Evolutionary conservation across 2,113 vertebrate species (phyloP).

Genomic region (Pongo abelii): DNA sequence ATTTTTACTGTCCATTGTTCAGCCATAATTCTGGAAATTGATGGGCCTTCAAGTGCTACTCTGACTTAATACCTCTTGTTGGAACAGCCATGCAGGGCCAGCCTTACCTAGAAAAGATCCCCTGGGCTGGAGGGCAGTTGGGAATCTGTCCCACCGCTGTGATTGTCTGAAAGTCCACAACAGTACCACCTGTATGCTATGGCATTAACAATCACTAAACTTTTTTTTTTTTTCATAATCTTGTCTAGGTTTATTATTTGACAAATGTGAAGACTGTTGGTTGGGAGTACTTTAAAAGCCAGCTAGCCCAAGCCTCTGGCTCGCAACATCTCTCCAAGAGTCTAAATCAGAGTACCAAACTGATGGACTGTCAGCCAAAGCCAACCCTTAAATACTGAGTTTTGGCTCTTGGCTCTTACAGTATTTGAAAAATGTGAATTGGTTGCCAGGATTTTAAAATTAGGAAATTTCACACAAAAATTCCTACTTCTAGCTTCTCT

Average conservation of each 20-base stretch:
- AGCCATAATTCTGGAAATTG: neutral
- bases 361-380: neutral
- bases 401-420: neutral
- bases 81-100: neutral
- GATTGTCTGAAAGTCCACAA: neutral
- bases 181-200: neutral
- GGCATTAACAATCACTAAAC: neutral
- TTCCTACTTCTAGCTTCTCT: neutral
- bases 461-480: neutral
- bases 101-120: neutral
- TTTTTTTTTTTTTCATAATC: neutral
- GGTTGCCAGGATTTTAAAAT: conserved; percentile 31
- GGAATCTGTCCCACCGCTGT: neutral
- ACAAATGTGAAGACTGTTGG: neutral
- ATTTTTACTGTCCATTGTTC: neutral
- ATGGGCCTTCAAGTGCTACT: neutral
- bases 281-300: neutral
- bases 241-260: neutral
- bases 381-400: neutral
- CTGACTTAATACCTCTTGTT: neutral
- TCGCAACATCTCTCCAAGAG: neutral
- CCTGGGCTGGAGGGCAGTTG: neutral
- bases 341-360: conserved; percentile 3
- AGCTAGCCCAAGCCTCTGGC: neutral
- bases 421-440: conserved; percentile 33